Percentiles rank a stretch among this genome's conserved stretches.
These are phyloP conservation scores for Dreissena polymorpha DNA, from an alignment of 1,140 invertebrate species.

Conservation along the genomic window DNA sequence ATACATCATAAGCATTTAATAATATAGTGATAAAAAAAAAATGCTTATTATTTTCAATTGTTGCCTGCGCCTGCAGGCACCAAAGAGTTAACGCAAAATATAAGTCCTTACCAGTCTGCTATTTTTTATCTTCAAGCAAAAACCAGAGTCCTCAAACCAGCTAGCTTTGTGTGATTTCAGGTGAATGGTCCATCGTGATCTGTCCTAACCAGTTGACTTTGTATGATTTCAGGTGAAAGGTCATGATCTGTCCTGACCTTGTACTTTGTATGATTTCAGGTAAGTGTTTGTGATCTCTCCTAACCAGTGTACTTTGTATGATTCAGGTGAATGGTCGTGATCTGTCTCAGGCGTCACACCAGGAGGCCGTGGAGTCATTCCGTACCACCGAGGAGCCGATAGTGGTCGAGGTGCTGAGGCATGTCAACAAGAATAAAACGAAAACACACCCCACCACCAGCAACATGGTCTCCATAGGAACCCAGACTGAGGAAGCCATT, in stretches of 20 bases:
- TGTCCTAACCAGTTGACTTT: too few relatives aligned
- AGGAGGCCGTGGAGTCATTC: conserved; percentile 87
- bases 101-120: too few relatives aligned
- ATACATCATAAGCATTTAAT: too few relatives aligned
- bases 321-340: conserved; percentile 87
- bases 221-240: too few relatives aligned
- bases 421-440: conserved; percentile 75
- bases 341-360: conserved; percentile 84
- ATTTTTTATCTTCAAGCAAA: too few relatives aligned
- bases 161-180: too few relatives aligned
- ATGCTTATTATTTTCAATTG: too few relatives aligned
- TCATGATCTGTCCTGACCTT: conserved; percentile 83
- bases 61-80: too few relatives aligned
- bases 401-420: conserved; percentile 86
- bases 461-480: conserved; percentile 75
- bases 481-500: conserved; percentile 78
- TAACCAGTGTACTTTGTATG: conserved; percentile 62
- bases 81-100: too few relatives aligned
- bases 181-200: too few relatives aligned
- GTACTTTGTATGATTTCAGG: conserved; percentile 79
- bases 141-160: too few relatives aligned
- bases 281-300: conserved; percentile 87
- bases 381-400: conserved; percentile 86
- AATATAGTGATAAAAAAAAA: too few relatives aligned
- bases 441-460: conserved; percentile 65